Evolutionary conservation across 2,888 invertebrate genomes (phyloP).

Genomic region (Plebejus anna): DNA sequence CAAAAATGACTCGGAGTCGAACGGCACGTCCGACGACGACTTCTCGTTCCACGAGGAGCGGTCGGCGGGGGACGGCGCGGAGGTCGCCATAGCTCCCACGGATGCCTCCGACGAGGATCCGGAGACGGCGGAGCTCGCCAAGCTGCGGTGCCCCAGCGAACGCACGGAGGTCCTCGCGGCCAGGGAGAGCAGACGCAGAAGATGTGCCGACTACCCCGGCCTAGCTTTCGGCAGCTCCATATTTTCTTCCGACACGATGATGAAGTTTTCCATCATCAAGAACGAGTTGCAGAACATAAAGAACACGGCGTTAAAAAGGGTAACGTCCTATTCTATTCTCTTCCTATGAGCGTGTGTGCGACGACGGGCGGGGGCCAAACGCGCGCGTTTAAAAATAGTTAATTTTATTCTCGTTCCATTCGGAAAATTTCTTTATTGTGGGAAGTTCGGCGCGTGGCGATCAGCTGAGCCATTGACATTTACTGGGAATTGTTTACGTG

Average conservation of each 20-base stretch:
- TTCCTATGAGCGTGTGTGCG: conserved; percentile 56
- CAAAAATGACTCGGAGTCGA: conserved; percentile 58
- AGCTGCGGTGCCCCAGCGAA: conserved; percentile 93
- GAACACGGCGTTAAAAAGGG: conserved; percentile 97
- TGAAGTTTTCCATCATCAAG: conserved; percentile 97
- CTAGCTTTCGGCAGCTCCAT: conserved; percentile 94
- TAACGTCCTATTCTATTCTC: conserved; percentile 82
- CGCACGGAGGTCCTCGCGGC: conserved; percentile 93
- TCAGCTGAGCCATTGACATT: conserved; percentile 76
- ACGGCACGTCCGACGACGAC: conserved; percentile 68
- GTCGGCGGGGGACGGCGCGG: conserved; percentile 71
- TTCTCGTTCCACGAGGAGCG: conserved; percentile 68
- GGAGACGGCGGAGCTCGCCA: conserved; percentile 89
- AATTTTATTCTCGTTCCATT: conserved; percentile 68
- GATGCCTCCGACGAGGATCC: conserved; percentile 84
- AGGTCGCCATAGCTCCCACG: conserved; percentile 54
- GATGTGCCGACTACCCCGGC: conserved; percentile 96
- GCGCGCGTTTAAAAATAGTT: conserved; percentile 59
- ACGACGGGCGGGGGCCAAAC: conserved; percentile 66
- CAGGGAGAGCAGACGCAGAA: conserved; percentile 86
- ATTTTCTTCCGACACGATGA: conserved; percentile 97
- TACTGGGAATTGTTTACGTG: conserved; percentile 73
- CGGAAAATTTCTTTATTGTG: conserved; percentile 53
- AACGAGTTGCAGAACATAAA: conserved; percentile 99
- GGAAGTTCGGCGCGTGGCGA: conserved; percentile 60